These are phyloP conservation scores for Parnassius mnemosyne DNA, from an alignment of 2,888 invertebrate genomes.

Conservation along the genomic window DNA sequence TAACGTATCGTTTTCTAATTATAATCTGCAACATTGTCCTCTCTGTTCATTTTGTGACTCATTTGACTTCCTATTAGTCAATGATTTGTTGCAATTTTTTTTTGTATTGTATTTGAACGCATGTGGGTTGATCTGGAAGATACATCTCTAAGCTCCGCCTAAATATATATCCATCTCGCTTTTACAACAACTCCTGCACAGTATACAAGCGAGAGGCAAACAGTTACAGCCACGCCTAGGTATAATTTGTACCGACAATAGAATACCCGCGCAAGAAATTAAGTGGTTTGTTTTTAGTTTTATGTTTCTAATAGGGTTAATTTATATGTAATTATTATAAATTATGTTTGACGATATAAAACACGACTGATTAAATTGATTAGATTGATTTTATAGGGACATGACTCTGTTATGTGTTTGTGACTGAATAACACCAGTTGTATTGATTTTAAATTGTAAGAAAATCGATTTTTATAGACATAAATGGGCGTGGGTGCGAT, in stretches of 20 bases:
- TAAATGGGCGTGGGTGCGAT: too few species aligned
- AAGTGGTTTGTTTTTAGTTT: slow-evolving; percentile 23
- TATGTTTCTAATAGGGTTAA: slow-evolving; percentile 19
- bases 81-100: slow-evolving; percentile 51
- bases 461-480: too few species aligned
- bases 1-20: slow-evolving; percentile 14
- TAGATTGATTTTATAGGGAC: too few species aligned
- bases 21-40: slow-evolving; percentile 29
- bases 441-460: too few species aligned
- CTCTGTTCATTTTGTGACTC: slow-evolving; percentile 34
- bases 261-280: slow-evolving; percentile 9
- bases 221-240: slow-evolving; percentile 30
- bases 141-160: slow-evolving; percentile 50
- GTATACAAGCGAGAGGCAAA: slow-evolving; percentile 25
- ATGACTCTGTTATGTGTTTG: too few species aligned
- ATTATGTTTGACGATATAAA: slow-evolving; percentile 15
- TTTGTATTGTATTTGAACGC: slow-evolving; percentile 36
- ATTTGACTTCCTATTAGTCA: slow-evolving; percentile 51
- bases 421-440: too few species aligned
- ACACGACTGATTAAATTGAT: slow-evolving; percentile 3
- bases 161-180: slow-evolving; percentile 39
- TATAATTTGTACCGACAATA: slow-evolving; percentile 12
- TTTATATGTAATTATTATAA: slow-evolving; percentile 16
- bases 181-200: slow-evolving; percentile 20
- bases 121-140: slow-evolving; percentile 51